Conservation (phyloP, 2,797 vertebrate genomes). For the Apodemus agrarius region DNA sequence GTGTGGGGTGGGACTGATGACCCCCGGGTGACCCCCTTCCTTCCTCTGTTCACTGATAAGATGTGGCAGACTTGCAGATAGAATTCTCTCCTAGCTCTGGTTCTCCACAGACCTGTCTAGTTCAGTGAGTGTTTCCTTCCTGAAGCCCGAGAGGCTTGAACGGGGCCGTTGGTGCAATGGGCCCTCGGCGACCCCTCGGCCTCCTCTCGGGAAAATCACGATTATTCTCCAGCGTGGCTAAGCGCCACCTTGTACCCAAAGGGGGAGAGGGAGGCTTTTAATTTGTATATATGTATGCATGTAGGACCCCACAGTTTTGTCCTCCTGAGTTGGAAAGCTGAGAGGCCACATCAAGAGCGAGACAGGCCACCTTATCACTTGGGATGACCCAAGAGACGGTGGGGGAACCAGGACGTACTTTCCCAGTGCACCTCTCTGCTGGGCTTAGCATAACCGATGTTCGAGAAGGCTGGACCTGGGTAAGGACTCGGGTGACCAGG, state of each 20-base stretch:
- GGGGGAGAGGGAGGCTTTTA: accelerated
- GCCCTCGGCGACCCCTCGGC: not conserved
- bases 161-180: accelerated
- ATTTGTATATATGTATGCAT: not conserved
- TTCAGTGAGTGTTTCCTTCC: accelerated
- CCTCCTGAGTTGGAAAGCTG: not conserved
- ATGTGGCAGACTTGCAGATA: not conserved
- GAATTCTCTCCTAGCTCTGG: not conserved
- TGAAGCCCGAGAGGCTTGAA: not conserved
- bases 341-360: accelerated
- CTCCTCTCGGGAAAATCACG: not conserved
- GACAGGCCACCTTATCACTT: accelerated
- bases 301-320: not conserved
- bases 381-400: accelerated
- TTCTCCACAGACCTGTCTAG: not conserved
- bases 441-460: accelerated
- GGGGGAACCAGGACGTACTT: not conserved
- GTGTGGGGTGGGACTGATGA: too few relatives aligned
- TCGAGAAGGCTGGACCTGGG: accelerated
- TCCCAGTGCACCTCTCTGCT: not conserved
- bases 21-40: not conserved
- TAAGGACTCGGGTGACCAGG: not conserved
- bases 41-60: not conserved
- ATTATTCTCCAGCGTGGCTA: not conserved
- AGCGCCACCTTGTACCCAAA: not conserved